These are phyloP conservation scores for Urocynchramus pylzowi DNA, from an alignment of 2,113 vertebrate genomes.

Conservation along the genomic window DNA sequence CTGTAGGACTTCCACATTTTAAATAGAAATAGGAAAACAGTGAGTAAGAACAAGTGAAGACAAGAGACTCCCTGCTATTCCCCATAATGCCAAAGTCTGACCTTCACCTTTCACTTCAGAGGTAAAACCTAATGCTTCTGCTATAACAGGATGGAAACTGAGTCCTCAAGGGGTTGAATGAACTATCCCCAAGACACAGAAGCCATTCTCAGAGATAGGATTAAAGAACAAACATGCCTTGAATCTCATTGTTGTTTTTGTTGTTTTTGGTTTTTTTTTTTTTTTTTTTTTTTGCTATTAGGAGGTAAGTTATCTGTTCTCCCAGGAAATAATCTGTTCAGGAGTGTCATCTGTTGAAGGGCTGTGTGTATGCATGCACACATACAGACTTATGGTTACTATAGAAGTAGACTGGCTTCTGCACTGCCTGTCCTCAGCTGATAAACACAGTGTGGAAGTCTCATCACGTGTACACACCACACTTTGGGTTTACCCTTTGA, in stretches of 20 bases:
- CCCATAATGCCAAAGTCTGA: neutral
- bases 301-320: neutral
- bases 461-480: neutral
- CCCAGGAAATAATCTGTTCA: neutral
- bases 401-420: neutral
- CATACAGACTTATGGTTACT: neutral
- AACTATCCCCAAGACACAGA: neutral
- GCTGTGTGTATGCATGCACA: accelerated
- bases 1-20: neutral
- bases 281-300: neutral
- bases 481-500: neutral
- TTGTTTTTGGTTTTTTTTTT: too few relatives aligned
- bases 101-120: neutral
- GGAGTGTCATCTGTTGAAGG: neutral
- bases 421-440: neutral
- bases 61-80: neutral
- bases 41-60: neutral
- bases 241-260: neutral
- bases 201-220: neutral
- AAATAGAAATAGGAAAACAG: neutral
- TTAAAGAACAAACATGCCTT: neutral
- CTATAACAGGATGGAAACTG: neutral
- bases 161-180: neutral
- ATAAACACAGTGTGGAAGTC: neutral
- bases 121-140: neutral